Conservation (phyloP, 2,888 invertebrate species). For the Ophion costatus region DNA sequence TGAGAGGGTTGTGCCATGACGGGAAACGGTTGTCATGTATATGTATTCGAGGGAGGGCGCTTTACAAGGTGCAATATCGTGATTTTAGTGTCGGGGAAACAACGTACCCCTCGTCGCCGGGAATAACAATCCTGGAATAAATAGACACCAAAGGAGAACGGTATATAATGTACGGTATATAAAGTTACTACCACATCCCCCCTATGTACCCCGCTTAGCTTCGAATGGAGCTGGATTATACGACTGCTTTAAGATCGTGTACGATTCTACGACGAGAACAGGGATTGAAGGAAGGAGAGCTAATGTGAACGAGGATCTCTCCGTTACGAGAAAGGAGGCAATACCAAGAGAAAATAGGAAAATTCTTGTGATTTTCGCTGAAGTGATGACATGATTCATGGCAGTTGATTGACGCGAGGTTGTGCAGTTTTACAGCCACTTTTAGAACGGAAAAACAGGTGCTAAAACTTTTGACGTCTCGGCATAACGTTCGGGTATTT, state of each 20-base stretch:
- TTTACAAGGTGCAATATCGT: constrained; percentile 64
- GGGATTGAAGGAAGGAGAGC: background rate
- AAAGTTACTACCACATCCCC: background rate
- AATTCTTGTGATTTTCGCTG: background rate
- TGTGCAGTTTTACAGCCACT: background rate
- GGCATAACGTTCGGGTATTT: background rate
- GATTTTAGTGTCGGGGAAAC: constrained; percentile 52
- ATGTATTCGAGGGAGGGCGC: constrained; percentile 28
- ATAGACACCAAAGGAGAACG: constrained; percentile 31
- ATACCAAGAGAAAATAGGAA: background rate
- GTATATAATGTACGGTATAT: constrained; percentile 20
- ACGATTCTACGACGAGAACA: background rate
- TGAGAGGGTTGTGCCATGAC: constrained; percentile 16
- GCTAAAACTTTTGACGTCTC: background rate
- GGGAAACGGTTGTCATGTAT: constrained; percentile 22
- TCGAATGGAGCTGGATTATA: constrained; percentile 21
- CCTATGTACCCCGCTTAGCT: background rate
- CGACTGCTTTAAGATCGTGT: constrained; percentile 10
- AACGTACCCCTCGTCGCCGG: constrained; percentile 24
- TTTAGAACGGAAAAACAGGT: no score
- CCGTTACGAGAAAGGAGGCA: background rate
- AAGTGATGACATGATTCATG: background rate
- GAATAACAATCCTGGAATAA: constrained; percentile 44
- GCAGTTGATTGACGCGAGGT: background rate
- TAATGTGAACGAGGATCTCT: background rate